Evolutionary conservation across 1,140 invertebrate genomes (phyloP), one percentile per base, ranked within the genome.

Genomic region (Dolichoris vasculosae): DNA sequence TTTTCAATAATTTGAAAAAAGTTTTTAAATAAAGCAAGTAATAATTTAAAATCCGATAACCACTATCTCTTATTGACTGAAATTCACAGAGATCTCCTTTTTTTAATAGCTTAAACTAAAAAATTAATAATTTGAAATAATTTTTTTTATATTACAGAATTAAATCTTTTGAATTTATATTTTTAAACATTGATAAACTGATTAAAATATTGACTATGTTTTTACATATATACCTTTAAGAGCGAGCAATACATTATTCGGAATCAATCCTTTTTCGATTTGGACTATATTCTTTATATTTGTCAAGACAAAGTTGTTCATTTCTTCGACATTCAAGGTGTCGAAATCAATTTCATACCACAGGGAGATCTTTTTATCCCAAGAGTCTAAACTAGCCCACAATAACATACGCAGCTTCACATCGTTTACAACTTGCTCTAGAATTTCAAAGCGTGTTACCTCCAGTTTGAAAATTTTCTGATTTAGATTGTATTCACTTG

Each of bases 351-450:
- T 90, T 17, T 93, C 92, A 48, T 95, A 95, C 96, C 96, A 96
- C 69, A 94, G 92, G 7, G 92, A 88, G 13, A 96, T 80, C 11
- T 93, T 91, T 86, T 91, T 89, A 11, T 95, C 95, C 97, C 97
- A 98, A 46, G 95, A 94, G 46, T 95, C 95, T 2, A 96, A 92
- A 63, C 95, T 96, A 63, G 96, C 95, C 96, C 97, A 98, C 0
- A 98, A 91, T 63, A 97, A 93, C 90, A 96, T 95, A 64, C 97
- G 95, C 40, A 98, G 91, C 89, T 96, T 96, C 1, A 98, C 94
- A 87, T 97, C 96, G 83, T 95, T 96, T 86, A 95, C 94, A 0
- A 96, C 96, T 90, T 96, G 95, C 84, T 97, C 97, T 69, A 98
- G 92, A 26, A 96, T 94, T 63, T 97, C 97, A 89, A 97, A 96